Percentiles rank a stretch among this genome's conserved stretches.
phyloP scores from a whole-genome alignment of 2,888 invertebrate species.

The Volucella bombylans region DNA sequence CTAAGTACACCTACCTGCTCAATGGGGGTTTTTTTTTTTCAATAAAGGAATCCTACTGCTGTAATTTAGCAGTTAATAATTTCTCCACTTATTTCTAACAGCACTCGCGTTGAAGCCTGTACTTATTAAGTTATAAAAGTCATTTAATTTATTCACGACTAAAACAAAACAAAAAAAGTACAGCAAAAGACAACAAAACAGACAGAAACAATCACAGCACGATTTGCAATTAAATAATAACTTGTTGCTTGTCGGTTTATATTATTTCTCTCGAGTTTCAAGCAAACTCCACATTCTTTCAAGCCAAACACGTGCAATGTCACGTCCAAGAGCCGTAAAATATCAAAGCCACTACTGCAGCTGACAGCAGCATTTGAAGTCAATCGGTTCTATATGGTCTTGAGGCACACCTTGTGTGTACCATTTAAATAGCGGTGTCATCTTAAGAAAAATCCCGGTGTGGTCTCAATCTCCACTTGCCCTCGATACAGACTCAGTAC shows the following conservation, averaged over 20 bases:
- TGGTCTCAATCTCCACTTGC: slow-evolving; percentile 62
- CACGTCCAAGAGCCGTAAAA: slow-evolving; percentile 64
- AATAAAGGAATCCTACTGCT: too few species aligned
- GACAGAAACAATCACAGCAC: slow-evolving; percentile 61
- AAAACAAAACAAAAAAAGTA: not conserved
- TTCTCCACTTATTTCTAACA: too few species aligned
- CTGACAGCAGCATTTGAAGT: slow-evolving; percentile 48
- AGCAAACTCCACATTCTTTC: slow-evolving; percentile 67
- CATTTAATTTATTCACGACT: slow-evolving; percentile 59
- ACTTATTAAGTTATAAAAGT: slow-evolving; percentile 48
- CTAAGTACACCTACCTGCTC: too few species aligned
- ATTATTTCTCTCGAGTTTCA: slow-evolving; percentile 44
- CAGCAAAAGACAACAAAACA: not conserved
- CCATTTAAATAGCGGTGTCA: slow-evolving; percentile 71
- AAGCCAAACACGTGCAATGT: slow-evolving; percentile 70
- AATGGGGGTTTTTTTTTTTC: too few species aligned
- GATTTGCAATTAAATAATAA: slow-evolving; percentile 66
- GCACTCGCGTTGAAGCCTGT: slow-evolving; percentile 4
- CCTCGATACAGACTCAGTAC: slow-evolving; percentile 33
- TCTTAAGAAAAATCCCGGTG: slow-evolving; percentile 62
- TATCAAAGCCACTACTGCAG: slow-evolving; percentile 55
- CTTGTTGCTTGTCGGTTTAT: slow-evolving; percentile 54
- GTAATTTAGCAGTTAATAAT: too few species aligned
- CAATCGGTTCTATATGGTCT: slow-evolving; percentile 71
- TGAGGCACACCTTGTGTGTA: slow-evolving; percentile 68